Evolutionary conservation across 2,888 invertebrate species (phyloP).

Genomic region (Macrostomum cliftonense): DNA sequence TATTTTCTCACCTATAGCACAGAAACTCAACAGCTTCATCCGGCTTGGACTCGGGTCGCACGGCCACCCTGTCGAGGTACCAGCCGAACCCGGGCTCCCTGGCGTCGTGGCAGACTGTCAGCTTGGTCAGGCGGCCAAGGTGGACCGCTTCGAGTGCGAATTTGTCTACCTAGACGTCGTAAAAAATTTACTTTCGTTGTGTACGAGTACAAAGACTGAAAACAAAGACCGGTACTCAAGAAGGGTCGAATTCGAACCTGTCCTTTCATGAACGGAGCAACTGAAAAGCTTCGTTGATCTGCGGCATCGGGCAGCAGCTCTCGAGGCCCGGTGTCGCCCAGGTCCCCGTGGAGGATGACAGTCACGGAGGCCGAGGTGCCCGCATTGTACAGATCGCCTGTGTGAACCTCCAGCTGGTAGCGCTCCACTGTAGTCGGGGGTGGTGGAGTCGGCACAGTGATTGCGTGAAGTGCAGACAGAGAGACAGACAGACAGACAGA

Average conservation of each 20-base stretch:
- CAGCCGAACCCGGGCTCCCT: constrained; percentile 13
- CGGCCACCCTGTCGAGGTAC: constrained; percentile 7
- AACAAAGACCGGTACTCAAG: too few species aligned
- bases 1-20: constrained; percentile 20
- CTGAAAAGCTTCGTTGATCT: too few species aligned
- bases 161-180: constrained; percentile 19
- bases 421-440: constrained; percentile 18
- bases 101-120: constrained; percentile 29
- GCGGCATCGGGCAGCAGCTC: too few species aligned
- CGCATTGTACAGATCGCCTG: constrained; percentile 33
- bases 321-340: constrained; percentile 31
- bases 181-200: too few species aligned
- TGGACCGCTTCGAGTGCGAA: constrained; percentile 31
- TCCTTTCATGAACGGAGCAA: too few species aligned
- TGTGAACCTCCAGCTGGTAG: constrained; percentile 25
- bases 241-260: too few species aligned
- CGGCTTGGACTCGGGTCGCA: neutral
- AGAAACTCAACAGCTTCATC: constrained; percentile 18
- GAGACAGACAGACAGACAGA: too few species aligned
- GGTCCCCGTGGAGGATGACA: constrained; percentile 31
- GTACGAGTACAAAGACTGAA: too few species aligned
- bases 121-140: constrained; percentile 24
- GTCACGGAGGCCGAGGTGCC: constrained; percentile 31
- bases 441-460: too few species aligned
- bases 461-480: too few species aligned